Percentiles rank a stretch among this genome's conserved stretches.
These are phyloP conservation scores for Arctia plantaginis DNA, from an alignment of 2,888 invertebrate species.

Conservation along the genomic window DNA sequence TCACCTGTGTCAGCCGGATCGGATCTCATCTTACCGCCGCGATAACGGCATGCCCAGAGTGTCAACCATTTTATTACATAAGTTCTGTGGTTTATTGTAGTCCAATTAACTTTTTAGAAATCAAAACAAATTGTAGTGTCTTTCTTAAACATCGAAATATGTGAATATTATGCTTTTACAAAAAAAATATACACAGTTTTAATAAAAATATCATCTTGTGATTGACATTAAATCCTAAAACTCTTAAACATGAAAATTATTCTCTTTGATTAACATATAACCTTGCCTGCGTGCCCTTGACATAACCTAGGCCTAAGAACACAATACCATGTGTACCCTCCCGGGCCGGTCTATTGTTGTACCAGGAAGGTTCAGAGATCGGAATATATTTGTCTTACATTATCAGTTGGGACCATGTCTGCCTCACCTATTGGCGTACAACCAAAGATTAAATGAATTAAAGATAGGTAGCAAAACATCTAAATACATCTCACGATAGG, in stretches of 20 bases:
- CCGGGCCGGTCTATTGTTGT: slow-evolving; percentile 13
- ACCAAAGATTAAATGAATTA: slow-evolving; percentile 37
- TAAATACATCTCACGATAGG: too few species aligned
- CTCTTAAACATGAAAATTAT: not conserved
- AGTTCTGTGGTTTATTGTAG: too few species aligned
- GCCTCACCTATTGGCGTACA: slow-evolving; percentile 17
- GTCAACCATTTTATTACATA: too few species aligned
- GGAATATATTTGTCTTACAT: slow-evolving; percentile 48
- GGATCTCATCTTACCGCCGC: too few species aligned
- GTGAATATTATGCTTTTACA: not conserved
- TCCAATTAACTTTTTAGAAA: too few species aligned
- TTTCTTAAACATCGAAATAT: not conserved
- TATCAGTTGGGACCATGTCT: slow-evolving; percentile 37
- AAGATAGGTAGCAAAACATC: too few species aligned
- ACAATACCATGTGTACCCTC: not conserved
- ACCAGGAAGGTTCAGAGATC: slow-evolving; percentile 3
- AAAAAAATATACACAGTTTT: too few species aligned
- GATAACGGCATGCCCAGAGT: too few species aligned
- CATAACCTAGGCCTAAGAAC: not conserved
- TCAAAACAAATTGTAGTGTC: not conserved
- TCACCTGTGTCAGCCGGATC: too few species aligned
- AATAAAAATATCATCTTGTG: not conserved
- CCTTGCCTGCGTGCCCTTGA: not conserved
- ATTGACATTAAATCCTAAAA: not conserved
- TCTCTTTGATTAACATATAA: not conserved